These are phyloP conservation scores for Nymphicus hollandicus DNA, from an alignment of 2,113 vertebrate genomes.

Conservation along the genomic window DNA sequence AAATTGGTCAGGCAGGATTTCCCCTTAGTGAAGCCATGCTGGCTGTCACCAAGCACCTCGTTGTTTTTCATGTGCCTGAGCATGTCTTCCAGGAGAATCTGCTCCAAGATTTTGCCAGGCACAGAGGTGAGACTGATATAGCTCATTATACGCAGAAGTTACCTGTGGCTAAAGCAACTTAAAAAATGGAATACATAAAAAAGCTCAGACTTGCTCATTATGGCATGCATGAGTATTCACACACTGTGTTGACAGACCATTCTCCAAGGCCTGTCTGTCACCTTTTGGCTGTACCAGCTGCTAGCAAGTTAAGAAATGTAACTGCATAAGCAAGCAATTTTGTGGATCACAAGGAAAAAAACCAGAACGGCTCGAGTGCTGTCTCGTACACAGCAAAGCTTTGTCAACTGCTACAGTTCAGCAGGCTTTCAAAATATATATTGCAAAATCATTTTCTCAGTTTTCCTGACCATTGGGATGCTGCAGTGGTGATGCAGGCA, in stretches of 20 bases:
- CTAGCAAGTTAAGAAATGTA: not conserved
- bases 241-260: not conserved
- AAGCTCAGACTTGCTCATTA: not conserved
- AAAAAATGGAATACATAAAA: not conserved
- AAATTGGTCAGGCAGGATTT: too few species aligned
- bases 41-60: too few species aligned
- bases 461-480: not conserved
- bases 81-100: too few species aligned
- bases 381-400: not conserved
- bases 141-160: not conserved
- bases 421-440: not conserved
- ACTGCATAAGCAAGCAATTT: not conserved
- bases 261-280: not conserved
- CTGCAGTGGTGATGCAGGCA: not conserved
- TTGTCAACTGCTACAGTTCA: not conserved
- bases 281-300: not conserved
- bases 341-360: not conserved
- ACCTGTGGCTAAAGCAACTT: not conserved
- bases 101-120: too few species aligned
- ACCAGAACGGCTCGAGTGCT: accelerated
- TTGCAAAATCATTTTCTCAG: not conserved
- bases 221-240: not conserved
- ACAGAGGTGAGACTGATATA: not conserved
- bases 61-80: too few species aligned
- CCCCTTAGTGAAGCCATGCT: too few species aligned